Evolutionary conservation across 2,797 vertebrate genomes (phyloP).

Genomic region (Scleropages formosus): DNA sequence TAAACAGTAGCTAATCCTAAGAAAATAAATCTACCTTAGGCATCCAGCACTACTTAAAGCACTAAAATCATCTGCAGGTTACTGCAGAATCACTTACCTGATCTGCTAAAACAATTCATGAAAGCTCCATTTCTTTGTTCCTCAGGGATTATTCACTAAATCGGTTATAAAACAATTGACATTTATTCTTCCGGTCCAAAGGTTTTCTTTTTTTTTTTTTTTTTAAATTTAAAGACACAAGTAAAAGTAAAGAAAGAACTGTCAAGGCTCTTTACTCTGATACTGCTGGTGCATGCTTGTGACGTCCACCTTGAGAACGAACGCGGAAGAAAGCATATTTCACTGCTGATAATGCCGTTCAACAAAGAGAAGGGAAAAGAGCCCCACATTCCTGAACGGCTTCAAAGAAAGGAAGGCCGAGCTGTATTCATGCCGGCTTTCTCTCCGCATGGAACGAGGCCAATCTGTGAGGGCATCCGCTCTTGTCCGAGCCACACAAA

Average conservation of each 20-base stretch:
- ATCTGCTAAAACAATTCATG: neutral
- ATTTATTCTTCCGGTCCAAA: no score
- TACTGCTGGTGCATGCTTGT: slow-evolving; percentile 61
- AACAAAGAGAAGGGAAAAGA: slow-evolving; percentile 61
- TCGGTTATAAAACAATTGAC: no score
- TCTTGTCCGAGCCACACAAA: slow-evolving; percentile 25
- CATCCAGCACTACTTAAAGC: neutral
- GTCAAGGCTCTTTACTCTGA: slow-evolving; percentile 35
- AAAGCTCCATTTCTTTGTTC: neutral
- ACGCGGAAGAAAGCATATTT: slow-evolving; percentile 70
- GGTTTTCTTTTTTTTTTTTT: no score
- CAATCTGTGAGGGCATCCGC: slow-evolving; percentile 61
- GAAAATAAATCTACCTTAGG: neutral
- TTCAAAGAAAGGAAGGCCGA: slow-evolving; percentile 73
- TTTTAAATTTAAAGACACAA: neutral
- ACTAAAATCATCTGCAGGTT: no score
- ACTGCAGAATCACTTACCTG: slow-evolving; percentile 17
- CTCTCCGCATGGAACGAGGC: slow-evolving; percentile 69
- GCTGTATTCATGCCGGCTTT: slow-evolving; percentile 74
- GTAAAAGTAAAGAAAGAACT: neutral
- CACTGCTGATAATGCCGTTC: slow-evolving; percentile 60
- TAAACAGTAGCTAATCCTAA: neutral
- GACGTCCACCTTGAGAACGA: slow-evolving; percentile 67
- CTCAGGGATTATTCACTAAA: neutral
- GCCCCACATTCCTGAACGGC: slow-evolving; percentile 71